Base-by-base conservation (phyloP, 1,140 invertebrate genomes). In the Diorhabda carinulata region DNA sequence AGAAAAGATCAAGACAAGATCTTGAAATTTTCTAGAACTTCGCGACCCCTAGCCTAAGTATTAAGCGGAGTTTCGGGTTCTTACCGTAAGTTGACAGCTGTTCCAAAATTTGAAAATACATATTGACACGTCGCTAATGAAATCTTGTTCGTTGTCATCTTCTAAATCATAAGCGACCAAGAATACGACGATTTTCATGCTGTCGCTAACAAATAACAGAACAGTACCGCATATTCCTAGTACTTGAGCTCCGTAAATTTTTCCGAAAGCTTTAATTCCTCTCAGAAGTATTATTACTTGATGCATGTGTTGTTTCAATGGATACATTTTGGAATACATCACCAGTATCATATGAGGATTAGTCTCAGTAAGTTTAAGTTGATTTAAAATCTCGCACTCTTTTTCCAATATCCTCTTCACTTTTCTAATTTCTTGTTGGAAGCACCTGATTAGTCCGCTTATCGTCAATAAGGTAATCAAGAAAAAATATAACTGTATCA, bases 171-270 rank as follows among this genome's bases (percentile, higher is more conserved):
- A 60, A 52, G 41, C 10, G 6, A 61, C 40, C 52, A 70, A 42
- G 43, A 5, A 9, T 66, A 68, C 57, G 4, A 56, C 45, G n/a
- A 57, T 8, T 9, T 66, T 70, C 8, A 70, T 41, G 64, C 43
- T 66, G 7, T 61, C 69, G 25, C 47, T 61, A 8, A 62, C 42
- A 57, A 58, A 66, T 44, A 66, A 61, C 5, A 66, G 61, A 8
- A 43, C 40, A 61, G 42, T 47, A 4, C 59, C 63, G 5, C 43
- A 25, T 43, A 70, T 61, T 60, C 41, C 60, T 4, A 70, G 43
- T 43, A 70, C 62, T 43, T 70, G 69, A 43, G 45, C 61, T 41
- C 69, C 69, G 40, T 66, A 70, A 10, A 70, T 70, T n/a, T 61
- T 66, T 9, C 66, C 59, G 57, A 70, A 70, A 43, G 57, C 47